A percentile compares a stretch with the other conserved stretches of the same genome.
These are phyloP conservation scores for Serrognathus titanus DNA, from an alignment of 2,888 invertebrate species.

Conservation along the genomic window DNA sequence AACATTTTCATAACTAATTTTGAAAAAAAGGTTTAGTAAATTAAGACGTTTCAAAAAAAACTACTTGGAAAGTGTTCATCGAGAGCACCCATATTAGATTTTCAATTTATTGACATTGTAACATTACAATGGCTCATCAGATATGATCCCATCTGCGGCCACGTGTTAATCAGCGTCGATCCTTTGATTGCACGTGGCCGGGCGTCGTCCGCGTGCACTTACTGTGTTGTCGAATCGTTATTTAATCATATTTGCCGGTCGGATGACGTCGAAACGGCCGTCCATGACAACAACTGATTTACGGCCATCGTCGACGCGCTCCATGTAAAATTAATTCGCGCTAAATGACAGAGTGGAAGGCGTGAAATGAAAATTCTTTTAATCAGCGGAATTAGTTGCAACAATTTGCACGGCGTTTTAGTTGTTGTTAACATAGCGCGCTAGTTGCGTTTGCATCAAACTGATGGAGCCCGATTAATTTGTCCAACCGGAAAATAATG, in stretches of 20 bases:
- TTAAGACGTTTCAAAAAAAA: no score
- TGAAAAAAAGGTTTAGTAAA: no score
- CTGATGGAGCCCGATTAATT: no score
- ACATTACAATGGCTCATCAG: constrained; percentile 25
- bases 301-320: not conserved
- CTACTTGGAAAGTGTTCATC: not conserved
- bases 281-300: constrained; percentile 5
- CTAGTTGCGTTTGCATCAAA: no score
- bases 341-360: constrained; percentile 7
- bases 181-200: constrained; percentile 28
- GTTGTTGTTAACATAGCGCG: no score
- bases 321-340: constrained; percentile 12
- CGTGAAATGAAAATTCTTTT: constrained; percentile 11
- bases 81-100: not conserved
- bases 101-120: not conserved
- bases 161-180: constrained; percentile 13
- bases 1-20: no score
- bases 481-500: no score
- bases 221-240: constrained; percentile 29
- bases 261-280: constrained; percentile 4
- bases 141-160: constrained; percentile 23
- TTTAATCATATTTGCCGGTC: constrained; percentile 30
- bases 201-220: constrained; percentile 20
- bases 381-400: constrained; percentile 5
- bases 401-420: no score